A percentile compares a stretch with the other conserved stretches of the same genome.
These are phyloP conservation scores for Stigmatopora argus DNA, from an alignment of 2,113 vertebrate species.

Conservation along the genomic window DNA sequence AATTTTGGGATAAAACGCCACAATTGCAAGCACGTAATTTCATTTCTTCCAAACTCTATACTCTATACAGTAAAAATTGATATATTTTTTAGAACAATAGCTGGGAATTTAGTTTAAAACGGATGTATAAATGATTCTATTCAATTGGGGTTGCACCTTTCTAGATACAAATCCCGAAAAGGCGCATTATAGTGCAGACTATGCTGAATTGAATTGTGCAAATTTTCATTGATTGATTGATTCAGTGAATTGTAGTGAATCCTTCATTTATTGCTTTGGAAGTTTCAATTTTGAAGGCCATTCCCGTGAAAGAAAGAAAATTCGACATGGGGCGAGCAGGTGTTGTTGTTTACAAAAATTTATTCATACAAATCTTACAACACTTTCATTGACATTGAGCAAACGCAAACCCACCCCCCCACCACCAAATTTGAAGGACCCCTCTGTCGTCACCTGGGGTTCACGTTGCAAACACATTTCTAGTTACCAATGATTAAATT, in stretches of 20 bases:
- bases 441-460: constrained; percentile 73
- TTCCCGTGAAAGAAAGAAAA: constrained; percentile 69
- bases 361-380: constrained; percentile 99
- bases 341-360: constrained; percentile 98
- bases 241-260: not conserved
- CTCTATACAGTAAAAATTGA: too few species aligned
- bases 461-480: constrained; percentile 79
- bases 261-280: constrained; percentile 15
- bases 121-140: too few species aligned
- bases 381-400: constrained; percentile 89
- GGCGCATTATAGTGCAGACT: too few species aligned
- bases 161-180: too few species aligned
- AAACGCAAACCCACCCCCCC: constrained; percentile 75
- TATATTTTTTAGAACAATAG: too few species aligned
- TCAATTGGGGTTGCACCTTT: too few species aligned
- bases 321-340: constrained; percentile 80
- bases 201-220: too few species aligned
- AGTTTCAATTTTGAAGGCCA: constrained; percentile 15
- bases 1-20: too few species aligned
- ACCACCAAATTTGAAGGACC: constrained; percentile 73
- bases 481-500: constrained; percentile 73
- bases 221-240: too few species aligned
- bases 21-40: too few species aligned
- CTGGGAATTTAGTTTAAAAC: too few species aligned
- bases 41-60: too few species aligned